Evolutionary conservation across 2,797 vertebrate genomes (phyloP).

Genomic region (Cercopithecus neglectus): DNA sequence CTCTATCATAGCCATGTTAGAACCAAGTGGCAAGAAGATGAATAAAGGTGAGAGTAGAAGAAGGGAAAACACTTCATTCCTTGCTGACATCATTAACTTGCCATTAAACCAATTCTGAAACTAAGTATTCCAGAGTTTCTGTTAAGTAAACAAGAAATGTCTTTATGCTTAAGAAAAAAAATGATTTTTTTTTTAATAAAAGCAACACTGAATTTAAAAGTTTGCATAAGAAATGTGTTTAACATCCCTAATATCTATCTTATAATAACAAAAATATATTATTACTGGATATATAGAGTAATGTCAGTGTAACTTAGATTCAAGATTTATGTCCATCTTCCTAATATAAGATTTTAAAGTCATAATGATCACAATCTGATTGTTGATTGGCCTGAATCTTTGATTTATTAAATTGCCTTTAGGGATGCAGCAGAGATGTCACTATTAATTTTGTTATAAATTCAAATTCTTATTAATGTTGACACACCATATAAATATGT

Average conservation of each 20-base stretch:
- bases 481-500: not conserved
- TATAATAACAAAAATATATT: not conserved
- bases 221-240: not conserved
- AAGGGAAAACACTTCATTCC: not conserved
- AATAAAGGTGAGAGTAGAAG: not conserved
- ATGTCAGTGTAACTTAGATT: conserved; percentile 53
- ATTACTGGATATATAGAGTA: not conserved
- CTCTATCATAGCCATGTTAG: not conserved
- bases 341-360: conserved; percentile 63
- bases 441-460: conserved; percentile 66
- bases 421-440: conserved; percentile 56
- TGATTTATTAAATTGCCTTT: conserved; percentile 75
- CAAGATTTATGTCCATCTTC: conserved; percentile 53
- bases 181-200: not conserved
- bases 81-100: not conserved
- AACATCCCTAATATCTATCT: not conserved
- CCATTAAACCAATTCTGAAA: not conserved
- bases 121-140: not conserved
- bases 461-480: conserved; percentile 58
- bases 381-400: conserved; percentile 67
- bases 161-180: not conserved
- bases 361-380: conserved; percentile 67
- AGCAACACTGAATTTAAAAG: conserved; percentile 4
- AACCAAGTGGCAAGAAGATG: not conserved
- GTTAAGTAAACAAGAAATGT: not conserved